Percentiles rank a stretch among this genome's conserved stretches.
Conservation (phyloP, 2,797 vertebrate species). For the Sebastes steindachneri region DNA sequence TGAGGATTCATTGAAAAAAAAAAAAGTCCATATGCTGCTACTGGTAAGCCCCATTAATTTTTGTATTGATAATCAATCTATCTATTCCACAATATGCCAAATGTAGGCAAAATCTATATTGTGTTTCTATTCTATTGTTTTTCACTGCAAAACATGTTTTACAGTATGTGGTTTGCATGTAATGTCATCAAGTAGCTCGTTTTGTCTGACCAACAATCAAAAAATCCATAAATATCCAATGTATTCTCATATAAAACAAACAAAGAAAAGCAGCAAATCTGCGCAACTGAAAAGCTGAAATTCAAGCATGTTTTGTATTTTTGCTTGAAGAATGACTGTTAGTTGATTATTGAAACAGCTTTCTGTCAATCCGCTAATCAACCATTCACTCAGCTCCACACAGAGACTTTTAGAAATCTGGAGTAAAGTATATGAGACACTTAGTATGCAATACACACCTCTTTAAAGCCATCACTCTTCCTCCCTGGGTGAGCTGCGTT, state of each 20-base stretch:
- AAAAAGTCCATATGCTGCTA: not conserved
- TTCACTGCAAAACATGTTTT: not conserved
- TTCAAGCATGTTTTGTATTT: not conserved
- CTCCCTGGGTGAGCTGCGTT: slow-evolving; percentile 22
- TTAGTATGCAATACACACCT: slow-evolving; percentile 26
- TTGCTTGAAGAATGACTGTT: not conserved
- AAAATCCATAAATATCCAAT: not conserved
- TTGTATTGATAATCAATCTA: not conserved
- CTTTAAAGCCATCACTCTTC: slow-evolving; percentile 14
- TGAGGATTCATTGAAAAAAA: too few relatives aligned
- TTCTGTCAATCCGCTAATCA: not conserved
- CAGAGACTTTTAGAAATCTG: not conserved
- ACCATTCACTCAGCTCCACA: not conserved
- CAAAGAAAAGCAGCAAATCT: not conserved
- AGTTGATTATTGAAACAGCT: not conserved
- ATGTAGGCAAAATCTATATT: not conserved
- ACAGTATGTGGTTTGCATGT: not conserved
- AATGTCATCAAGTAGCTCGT: not conserved
- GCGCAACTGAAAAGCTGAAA: not conserved
- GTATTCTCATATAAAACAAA: not conserved
- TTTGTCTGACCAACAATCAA: not conserved
- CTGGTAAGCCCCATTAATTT: not conserved
- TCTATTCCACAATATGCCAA: not conserved
- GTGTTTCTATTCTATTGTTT: not conserved
- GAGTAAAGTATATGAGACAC: not conserved